Conservation (phyloP, 2,113 vertebrate species). For the Heterotis niloticus region DNA sequence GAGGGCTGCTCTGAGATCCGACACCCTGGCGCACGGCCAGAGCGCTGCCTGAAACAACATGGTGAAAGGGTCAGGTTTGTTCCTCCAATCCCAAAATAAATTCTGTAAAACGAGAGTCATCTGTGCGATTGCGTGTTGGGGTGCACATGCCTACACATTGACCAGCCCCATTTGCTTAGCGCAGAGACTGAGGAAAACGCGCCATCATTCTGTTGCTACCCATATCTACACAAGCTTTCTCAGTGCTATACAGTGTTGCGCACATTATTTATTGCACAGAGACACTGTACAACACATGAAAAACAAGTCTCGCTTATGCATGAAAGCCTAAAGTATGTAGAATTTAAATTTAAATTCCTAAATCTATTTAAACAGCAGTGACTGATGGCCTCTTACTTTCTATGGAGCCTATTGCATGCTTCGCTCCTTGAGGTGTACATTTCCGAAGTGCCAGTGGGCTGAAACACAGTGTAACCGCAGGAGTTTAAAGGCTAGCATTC, state of each 20-base stretch:
- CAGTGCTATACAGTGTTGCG: too few relatives aligned
- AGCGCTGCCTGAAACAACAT: conserved; percentile 80
- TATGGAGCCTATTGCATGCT: not conserved
- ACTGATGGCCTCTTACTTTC: not conserved
- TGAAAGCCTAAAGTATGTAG: not conserved
- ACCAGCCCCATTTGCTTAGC: not conserved
- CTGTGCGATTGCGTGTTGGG: conserved; percentile 46
- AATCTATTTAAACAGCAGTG: not conserved
- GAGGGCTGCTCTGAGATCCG: conserved; percentile 83
- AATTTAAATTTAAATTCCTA: not conserved
- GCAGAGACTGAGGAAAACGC: not conserved
- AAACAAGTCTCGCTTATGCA: not conserved
- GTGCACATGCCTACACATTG: conserved; percentile 44
- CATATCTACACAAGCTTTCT: not conserved
- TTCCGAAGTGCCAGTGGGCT: not conserved
- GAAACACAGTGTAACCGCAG: too few relatives aligned
- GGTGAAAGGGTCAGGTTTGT: conserved; percentile 60
- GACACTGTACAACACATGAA: not conserved
- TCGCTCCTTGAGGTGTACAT: not conserved
- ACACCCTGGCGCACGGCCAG: conserved; percentile 87
- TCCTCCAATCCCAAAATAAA: conserved; percentile 56
- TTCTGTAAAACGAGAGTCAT: conserved; percentile 39
- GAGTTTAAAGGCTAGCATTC: too few relatives aligned
- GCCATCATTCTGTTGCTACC: not conserved
- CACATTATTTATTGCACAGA: not conserved